A percentile compares a stretch with the other conserved stretches of the same genome.
phyloP scores from a whole-genome alignment of 2,888 invertebrate species.

The Petrophora chlorosata region DNA sequence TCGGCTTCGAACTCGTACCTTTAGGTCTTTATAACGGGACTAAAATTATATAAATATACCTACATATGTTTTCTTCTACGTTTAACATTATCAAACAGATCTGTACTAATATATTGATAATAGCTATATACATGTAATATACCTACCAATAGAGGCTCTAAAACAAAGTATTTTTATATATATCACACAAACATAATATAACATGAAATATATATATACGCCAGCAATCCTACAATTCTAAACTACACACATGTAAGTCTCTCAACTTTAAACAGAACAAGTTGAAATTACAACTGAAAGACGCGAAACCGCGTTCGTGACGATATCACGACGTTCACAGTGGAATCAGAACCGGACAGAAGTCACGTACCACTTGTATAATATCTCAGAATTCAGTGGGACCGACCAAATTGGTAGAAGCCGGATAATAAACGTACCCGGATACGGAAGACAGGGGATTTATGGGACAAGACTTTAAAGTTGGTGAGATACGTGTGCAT shows the following conservation, averaged over 20 bases:
- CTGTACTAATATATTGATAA: too few species aligned
- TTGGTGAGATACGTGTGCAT: slow-evolving; percentile 35
- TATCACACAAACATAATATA: too few species aligned
- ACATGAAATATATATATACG: too few species aligned
- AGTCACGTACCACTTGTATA: slow-evolving; percentile 66
- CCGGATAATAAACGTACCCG: slow-evolving; percentile 63
- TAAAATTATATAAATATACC: too few species aligned
- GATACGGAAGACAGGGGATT: slow-evolving; percentile 57
- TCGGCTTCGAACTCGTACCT: too few species aligned
- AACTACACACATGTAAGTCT: background rate
- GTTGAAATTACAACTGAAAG: slow-evolving; percentile 44
- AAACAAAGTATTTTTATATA: too few species aligned
- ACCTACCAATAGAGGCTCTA: too few species aligned
- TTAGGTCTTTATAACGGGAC: too few species aligned
- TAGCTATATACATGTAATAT: too few species aligned
- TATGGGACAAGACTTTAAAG: slow-evolving; percentile 55
- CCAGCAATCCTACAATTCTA: background rate
- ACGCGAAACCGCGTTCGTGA: slow-evolving; percentile 50
- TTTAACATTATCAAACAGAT: too few species aligned
- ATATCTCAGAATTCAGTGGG: slow-evolving; percentile 61
- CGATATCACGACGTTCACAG: slow-evolving; percentile 36
- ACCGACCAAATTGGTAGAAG: slow-evolving; percentile 62
- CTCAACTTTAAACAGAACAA: slow-evolving; percentile 30
- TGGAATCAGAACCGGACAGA: slow-evolving; percentile 48
- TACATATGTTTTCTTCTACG: too few species aligned